phyloP scores from a whole-genome alignment of 2,797 vertebrate genomes.

The Tenualosa thibaudeaui region DNA sequence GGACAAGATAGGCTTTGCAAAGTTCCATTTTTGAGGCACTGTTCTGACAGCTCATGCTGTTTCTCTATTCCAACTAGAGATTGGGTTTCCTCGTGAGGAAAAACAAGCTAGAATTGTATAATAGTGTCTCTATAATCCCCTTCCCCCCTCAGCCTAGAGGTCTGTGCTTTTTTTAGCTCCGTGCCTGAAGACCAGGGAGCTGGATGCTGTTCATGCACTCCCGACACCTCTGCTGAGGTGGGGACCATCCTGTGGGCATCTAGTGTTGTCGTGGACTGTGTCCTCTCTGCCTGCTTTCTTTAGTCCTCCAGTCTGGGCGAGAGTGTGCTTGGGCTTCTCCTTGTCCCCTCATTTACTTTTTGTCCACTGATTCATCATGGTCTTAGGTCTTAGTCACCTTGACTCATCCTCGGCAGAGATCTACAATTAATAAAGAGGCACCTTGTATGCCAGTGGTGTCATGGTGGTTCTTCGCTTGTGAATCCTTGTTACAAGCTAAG shows the following conservation, averaged over 20 bases:
- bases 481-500: background rate
- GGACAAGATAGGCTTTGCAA: background rate
- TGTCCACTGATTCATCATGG: background rate
- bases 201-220: slow-evolving; percentile 34
- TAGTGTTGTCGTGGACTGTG: background rate
- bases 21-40: background rate
- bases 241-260: slow-evolving; percentile 19
- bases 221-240: slow-evolving; percentile 44
- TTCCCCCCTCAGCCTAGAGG: slow-evolving; percentile 43
- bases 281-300: background rate
- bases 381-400: background rate
- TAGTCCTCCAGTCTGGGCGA: background rate
- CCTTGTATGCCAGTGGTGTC: background rate
- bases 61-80: background rate
- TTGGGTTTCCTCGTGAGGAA: background rate
- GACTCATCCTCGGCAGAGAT: background rate
- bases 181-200: slow-evolving; percentile 49
- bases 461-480: background rate
- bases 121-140: slow-evolving; percentile 41
- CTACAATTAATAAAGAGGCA: background rate
- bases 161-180: slow-evolving; percentile 59
- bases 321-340: background rate
- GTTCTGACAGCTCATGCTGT: background rate
- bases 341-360: background rate
- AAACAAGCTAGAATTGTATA: slow-evolving; percentile 60